Conservation (phyloP, 2,797 vertebrate species). For the Centroberyx gerrardi region DNA sequence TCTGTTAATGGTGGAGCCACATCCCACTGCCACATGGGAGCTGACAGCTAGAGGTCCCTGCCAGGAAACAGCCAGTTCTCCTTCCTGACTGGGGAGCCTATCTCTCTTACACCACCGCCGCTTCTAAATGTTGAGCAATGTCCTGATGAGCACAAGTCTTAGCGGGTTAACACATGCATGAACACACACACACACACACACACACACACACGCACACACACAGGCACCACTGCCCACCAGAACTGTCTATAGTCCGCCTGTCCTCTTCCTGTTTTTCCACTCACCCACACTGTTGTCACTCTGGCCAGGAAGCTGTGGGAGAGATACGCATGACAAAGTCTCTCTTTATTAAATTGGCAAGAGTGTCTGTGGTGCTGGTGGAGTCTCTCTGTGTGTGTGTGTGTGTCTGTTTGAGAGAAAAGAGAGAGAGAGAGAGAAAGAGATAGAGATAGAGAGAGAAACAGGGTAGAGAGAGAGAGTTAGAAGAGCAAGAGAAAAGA, state of each 20-base stretch:
- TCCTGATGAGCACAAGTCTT: constrained; percentile 67
- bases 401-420: constrained; percentile 45
- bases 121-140: constrained; percentile 70
- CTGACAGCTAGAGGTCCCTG: constrained; percentile 67
- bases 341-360: constrained; percentile 86
- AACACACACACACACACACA: constrained; percentile 41
- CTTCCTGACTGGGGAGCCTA: constrained; percentile 67
- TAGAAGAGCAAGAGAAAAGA: constrained; percentile 38
- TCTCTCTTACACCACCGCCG: constrained; percentile 60
- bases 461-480: background rate
- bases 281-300: constrained; percentile 85
- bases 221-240: constrained; percentile 69
- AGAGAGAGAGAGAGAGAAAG: constrained; percentile 10
- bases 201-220: constrained; percentile 46
- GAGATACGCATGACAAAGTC: constrained; percentile 85
- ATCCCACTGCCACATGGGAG: constrained; percentile 51
- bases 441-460: constrained; percentile 52
- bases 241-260: constrained; percentile 69
- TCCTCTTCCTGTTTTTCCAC: constrained; percentile 88
- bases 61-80: constrained; percentile 71
- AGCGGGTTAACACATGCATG: constrained; percentile 58
- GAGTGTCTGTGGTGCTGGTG: constrained; percentile 74
- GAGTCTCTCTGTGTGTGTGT: constrained; percentile 62
- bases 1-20: constrained; percentile 61
- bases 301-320: constrained; percentile 86